Percentiles rank a stretch among this genome's conserved stretches.
Evolutionary conservation across 2,888 invertebrate genomes (phyloP).

Genomic region (Folsomia candida): DNA sequence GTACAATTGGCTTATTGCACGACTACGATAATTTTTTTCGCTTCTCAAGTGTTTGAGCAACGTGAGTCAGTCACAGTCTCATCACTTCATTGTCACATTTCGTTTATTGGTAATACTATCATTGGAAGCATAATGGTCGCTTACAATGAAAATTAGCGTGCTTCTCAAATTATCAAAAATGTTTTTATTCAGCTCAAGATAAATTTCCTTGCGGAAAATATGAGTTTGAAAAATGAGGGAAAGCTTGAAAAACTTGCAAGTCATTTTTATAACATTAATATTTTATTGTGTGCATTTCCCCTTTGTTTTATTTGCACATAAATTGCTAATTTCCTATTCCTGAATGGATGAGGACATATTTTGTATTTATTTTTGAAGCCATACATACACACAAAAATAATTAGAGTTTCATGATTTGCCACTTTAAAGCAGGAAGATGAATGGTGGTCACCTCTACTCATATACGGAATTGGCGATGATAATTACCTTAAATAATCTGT

Average conservation of each 20-base stretch:
- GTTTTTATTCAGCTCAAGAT: neutral
- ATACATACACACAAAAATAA: no score
- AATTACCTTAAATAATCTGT: no score
- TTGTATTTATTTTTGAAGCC: neutral
- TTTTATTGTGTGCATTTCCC: no score
- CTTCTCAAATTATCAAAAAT: neutral
- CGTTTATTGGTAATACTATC: neutral
- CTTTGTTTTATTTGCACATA: neutral
- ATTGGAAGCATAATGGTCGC: no score
- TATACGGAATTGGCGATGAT: no score
- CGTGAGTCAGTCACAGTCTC: neutral
- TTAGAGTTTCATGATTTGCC: neutral
- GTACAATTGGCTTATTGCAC: no score
- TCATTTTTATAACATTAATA: neutral
- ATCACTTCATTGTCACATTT: slow-evolving; percentile 2
- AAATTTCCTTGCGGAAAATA: neutral
- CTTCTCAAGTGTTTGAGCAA: no score
- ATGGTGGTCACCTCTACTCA: no score
- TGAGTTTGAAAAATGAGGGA: neutral
- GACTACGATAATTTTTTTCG: no score
- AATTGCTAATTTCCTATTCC: neutral
- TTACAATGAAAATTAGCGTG: neutral
- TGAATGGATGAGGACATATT: neutral
- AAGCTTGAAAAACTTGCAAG: neutral
- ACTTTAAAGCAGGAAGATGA: no score